These are phyloP conservation scores for Brevimyrus niger DNA, from an alignment of 2,113 vertebrate species.

Conservation along the genomic window DNA sequence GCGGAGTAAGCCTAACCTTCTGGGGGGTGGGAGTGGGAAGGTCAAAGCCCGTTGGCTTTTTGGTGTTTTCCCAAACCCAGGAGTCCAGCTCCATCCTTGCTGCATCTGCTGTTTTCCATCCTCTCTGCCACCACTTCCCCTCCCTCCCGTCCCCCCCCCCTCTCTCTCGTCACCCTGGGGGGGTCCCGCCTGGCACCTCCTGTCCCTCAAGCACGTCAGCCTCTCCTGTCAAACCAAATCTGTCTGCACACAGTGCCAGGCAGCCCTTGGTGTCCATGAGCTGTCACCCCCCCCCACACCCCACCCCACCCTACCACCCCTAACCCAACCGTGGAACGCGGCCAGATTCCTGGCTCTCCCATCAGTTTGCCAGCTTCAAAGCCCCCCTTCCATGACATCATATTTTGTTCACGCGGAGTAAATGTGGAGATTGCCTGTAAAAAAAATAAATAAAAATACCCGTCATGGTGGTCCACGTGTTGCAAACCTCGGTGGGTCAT, in stretches of 20 bases:
- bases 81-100: neutral
- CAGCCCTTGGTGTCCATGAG: neutral
- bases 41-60: neutral
- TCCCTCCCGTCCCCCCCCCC: neutral
- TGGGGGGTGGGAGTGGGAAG: neutral
- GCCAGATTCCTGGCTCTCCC: neutral
- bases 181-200: neutral
- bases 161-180: neutral
- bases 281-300: no score
- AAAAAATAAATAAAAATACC: neutral
- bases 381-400: neutral
- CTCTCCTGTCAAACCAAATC: constrained; percentile 11
- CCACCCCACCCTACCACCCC: neutral
- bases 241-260: neutral
- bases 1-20: neutral
- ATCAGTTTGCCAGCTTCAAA: no score
- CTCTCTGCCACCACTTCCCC: neutral
- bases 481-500: neutral
- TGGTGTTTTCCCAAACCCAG: neutral
- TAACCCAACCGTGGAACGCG: neutral
- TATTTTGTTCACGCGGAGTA: neutral
- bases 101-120: neutral
- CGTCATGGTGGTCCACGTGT: neutral
- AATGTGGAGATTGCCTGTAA: neutral
- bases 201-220: neutral